Evolutionary conservation across 2,888 invertebrate genomes (phyloP), one percentile per base, ranked within the genome.

Genomic region (Timema podura): DNA sequence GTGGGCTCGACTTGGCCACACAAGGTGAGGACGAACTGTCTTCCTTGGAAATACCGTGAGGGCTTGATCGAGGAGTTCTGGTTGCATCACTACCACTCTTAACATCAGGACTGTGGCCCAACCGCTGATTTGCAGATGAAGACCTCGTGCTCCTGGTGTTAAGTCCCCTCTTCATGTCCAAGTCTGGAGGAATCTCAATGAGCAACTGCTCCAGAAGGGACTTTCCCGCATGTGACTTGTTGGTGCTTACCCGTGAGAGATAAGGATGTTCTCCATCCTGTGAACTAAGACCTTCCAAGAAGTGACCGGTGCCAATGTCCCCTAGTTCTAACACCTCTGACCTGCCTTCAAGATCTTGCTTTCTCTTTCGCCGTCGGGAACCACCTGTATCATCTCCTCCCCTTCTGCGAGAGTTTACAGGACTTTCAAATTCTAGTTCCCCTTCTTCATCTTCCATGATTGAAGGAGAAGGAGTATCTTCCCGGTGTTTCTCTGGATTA

Each of bases 111-210:
- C 72, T 69, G 51, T 49, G 49, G 45, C 59, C 54, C 8, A 49
- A 65, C 47, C 71, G 57, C 44, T 49, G 30, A 44, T 65, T 67
- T 46, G 65, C 44, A 9, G 69, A 69, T 46, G 71, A 70, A 16
- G 77, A 77, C 65, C 80, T 75, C 7, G 80, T 80, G 69, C 79
- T 81, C 70, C 81, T 76, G 0, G 80, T 80, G 8, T 77, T 74
- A 67, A 77, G 72, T 71, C 54, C 65, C 59, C 69, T 65, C 13
- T 78, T 75, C 71, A 77, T 76, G 73, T 78, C 77, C 67, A 86
- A 85, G 47, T 84, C 81, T 72, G 85, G 83, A 6, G 94, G 94
- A 76, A 94, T 94, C 80, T 94, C 94, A 76, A 94, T 94, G 2
- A 93, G 85, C 76, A 94, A 85, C 79, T 93, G 93, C 77, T 92